phyloP scores from a whole-genome alignment of 2,113 vertebrate genomes.

The Dascyllus trimaculatus region DNA sequence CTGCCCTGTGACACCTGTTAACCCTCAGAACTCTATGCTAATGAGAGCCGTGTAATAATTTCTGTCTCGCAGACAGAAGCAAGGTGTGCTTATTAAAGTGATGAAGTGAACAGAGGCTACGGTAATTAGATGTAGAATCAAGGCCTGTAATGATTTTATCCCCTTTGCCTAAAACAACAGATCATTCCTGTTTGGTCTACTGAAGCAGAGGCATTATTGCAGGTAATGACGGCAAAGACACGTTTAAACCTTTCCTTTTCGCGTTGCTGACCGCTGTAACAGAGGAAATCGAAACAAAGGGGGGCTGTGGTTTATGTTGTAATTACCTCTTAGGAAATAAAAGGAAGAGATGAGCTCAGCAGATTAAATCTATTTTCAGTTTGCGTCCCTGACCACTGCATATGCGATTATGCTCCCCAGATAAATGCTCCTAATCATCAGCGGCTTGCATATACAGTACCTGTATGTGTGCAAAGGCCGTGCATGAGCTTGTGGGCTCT shows the following conservation, averaged over 20 bases:
- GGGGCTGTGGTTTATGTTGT: slow-evolving; percentile 9
- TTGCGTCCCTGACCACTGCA: slow-evolving; percentile 8
- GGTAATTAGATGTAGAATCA: slow-evolving; percentile 52
- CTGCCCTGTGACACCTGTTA: slow-evolving; percentile 71
- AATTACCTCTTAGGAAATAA: slow-evolving; percentile 41
- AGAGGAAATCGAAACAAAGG: slow-evolving; percentile 21
- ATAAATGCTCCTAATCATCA: slow-evolving; percentile 38
- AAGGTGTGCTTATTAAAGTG: slow-evolving; percentile 56
- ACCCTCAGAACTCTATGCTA: slow-evolving; percentile 64
- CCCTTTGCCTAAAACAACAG: slow-evolving; percentile 42
- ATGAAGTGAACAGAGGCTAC: slow-evolving; percentile 36
- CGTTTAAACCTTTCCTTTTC: slow-evolving; percentile 39
- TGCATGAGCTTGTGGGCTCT: slow-evolving; percentile 38
- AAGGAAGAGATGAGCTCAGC: slow-evolving; percentile 19
- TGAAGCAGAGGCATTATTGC: slow-evolving; percentile 39
- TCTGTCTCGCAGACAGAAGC: slow-evolving; percentile 41
- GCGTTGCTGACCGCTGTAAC: slow-evolving; percentile 2
- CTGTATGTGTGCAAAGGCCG: slow-evolving; percentile 33
- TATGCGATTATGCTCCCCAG: not conserved
- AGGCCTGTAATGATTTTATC: slow-evolving; percentile 29
- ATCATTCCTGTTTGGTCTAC: slow-evolving; percentile 36
- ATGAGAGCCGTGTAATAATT: slow-evolving; percentile 64
- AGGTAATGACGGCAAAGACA: slow-evolving; percentile 44
- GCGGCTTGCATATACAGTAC: slow-evolving; percentile 19
- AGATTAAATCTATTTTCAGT: slow-evolving; percentile 31